phyloP scores from a whole-genome alignment of 1,140 invertebrate species.

The Aphaenogaster rudis region DNA sequence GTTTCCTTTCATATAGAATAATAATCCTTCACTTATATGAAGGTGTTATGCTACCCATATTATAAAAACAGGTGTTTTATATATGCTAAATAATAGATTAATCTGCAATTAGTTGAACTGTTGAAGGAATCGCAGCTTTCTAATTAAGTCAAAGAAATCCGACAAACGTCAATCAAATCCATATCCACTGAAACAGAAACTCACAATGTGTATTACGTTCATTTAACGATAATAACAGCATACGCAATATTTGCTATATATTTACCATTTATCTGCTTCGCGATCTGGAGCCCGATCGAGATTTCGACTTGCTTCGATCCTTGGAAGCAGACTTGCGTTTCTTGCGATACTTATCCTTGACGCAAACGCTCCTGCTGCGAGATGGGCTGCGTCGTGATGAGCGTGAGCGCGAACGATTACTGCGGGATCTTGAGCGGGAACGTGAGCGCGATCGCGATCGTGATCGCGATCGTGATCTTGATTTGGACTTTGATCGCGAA shows the following conservation, averaged over 20 bases:
- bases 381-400: slow-evolving; percentile 87
- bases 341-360: slow-evolving; percentile 85
- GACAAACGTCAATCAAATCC: not conserved
- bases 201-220: not conserved
- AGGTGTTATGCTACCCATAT: not conserved
- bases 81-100: slow-evolving; percentile 14
- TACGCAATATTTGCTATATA: slow-evolving; percentile 18
- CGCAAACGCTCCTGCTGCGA: slow-evolving; percentile 79
- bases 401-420: slow-evolving; percentile 83
- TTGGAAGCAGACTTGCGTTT: slow-evolving; percentile 87
- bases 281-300: slow-evolving; percentile 83
- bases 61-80: not conserved
- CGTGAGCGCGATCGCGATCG: slow-evolving; percentile 86
- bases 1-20: slow-evolving; percentile 15
- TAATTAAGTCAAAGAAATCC: slow-evolving; percentile 30
- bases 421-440: slow-evolving; percentile 86
- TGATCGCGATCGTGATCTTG: slow-evolving; percentile 65
- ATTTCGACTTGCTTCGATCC: slow-evolving; percentile 84
- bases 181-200: slow-evolving; percentile 32
- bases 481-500: slow-evolving; percentile 85
- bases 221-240: not conserved
- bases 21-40: slow-evolving; percentile 1
- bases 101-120: not conserved
- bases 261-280: slow-evolving; percentile 83
- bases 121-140: slow-evolving; percentile 7